phyloP scores from a whole-genome alignment of 1,140 invertebrate species.

The Lepidurus apus region DNA sequence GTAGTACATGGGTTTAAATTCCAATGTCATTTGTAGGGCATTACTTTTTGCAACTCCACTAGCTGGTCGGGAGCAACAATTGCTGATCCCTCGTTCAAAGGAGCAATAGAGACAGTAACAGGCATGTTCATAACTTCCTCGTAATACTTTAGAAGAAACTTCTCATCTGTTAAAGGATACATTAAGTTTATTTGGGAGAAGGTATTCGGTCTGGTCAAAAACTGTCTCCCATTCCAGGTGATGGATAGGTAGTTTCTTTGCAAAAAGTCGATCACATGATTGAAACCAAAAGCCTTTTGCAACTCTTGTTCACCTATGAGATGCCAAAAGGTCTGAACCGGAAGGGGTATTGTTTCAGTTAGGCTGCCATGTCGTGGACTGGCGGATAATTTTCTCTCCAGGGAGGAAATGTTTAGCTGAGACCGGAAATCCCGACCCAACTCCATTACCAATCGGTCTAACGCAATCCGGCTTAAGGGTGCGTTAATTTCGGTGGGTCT shows the following conservation, averaged over 20 bases:
- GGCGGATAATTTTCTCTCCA: not conserved
- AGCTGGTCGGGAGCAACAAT: not conserved
- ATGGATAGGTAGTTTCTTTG: not conserved
- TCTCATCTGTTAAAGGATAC: not conserved
- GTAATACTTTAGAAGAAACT: not conserved
- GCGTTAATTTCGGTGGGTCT: not conserved
- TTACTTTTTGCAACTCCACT: not conserved
- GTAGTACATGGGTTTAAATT: not conserved
- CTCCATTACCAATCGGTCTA: not conserved
- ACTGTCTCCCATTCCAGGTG: not conserved
- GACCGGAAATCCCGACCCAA: not conserved
- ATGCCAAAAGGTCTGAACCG: not conserved
- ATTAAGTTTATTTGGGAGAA: not conserved
- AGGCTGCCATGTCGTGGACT: not conserved
- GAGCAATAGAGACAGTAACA: not conserved
- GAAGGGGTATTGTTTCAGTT: not conserved
- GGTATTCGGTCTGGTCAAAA: not conserved
- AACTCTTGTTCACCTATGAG: not conserved
- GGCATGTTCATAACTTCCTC: not conserved
- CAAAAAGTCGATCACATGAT: not conserved
- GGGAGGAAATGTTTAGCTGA: not conserved
- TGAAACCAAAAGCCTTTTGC: not conserved
- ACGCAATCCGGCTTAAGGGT: not conserved
- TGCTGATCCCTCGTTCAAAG: not conserved
- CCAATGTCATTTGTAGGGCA: too few species aligned